Percentiles rank a stretch among this genome's conserved stretches.
phyloP scores from a whole-genome alignment of 2,113 vertebrate genomes.

The Calidris pugnax region DNA sequence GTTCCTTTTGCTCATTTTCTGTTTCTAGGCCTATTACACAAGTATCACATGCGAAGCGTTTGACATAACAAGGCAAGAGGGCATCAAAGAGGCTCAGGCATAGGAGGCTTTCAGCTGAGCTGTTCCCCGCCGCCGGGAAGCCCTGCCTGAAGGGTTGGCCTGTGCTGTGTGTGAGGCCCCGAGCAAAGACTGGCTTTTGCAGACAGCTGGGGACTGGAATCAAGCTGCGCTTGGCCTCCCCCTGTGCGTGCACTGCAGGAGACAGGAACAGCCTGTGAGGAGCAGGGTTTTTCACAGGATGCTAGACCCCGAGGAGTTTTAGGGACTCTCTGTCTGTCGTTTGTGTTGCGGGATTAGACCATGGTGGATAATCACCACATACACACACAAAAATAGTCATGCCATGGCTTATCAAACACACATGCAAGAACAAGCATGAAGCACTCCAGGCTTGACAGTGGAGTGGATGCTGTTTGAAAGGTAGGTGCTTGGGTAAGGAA shows the following conservation, averaged over 20 bases:
- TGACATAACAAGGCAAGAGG: conserved; percentile 4
- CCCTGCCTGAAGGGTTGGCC: background rate
- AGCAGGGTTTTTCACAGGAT: conserved; percentile 45
- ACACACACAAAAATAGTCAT: background rate
- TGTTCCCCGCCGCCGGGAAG: background rate
- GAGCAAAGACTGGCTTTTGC: background rate
- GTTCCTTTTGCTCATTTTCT: background rate
- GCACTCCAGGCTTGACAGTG: background rate
- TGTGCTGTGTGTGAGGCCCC: background rate
- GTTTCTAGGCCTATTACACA: conserved; percentile 23
- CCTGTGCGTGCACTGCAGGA: conserved; percentile 15
- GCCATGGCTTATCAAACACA: background rate
- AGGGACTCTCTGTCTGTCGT: background rate
- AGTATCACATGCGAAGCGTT: conserved; percentile 28
- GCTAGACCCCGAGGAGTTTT: background rate
- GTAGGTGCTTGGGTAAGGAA: background rate
- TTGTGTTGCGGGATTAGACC: background rate
- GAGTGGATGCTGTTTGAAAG: background rate
- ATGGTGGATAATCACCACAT: background rate
- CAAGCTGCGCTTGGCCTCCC: background rate
- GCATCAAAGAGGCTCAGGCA: background rate
- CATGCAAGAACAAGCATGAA: background rate
- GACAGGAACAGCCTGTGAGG: conserved; percentile 27
- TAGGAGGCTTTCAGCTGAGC: background rate
- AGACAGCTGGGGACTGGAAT: conserved; percentile 35